Evolutionary conservation across 2,113 vertebrate species (phyloP).

Genomic region (Lophura nycthemera): DNA sequence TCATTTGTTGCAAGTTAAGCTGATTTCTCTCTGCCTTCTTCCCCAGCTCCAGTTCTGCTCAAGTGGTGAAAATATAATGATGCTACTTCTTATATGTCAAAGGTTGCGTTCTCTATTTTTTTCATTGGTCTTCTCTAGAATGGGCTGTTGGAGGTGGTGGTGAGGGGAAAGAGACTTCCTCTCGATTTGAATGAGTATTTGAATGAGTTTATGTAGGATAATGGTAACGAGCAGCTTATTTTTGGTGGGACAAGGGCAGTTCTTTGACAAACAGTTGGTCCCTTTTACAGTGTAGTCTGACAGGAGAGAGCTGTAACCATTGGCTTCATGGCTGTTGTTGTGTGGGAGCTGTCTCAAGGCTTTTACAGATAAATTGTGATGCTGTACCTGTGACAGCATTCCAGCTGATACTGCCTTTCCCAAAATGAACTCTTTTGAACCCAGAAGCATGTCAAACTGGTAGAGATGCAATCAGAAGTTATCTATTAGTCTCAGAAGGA

Average conservation of each 20-base stretch:
- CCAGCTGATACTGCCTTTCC: background rate
- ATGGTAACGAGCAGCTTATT: background rate
- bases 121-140: background rate
- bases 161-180: background rate
- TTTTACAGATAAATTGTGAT: background rate
- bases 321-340: background rate
- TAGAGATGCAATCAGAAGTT: background rate
- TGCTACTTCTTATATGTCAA: background rate
- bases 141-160: background rate
- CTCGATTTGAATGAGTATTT: background rate
- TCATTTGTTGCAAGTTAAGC: background rate
- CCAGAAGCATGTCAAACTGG: background rate
- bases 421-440: background rate
- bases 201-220: background rate
- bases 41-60: background rate
- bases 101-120: background rate
- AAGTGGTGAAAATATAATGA: background rate
- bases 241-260: background rate
- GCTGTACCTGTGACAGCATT: background rate
- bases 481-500: background rate
- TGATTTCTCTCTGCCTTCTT: background rate
- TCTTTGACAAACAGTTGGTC: background rate
- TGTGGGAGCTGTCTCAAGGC: background rate
- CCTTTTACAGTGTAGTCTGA: background rate
- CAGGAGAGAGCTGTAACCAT: background rate